A percentile compares a stretch with the other conserved stretches of the same genome.
These are phyloP conservation scores for Pristionchus maxplancki DNA, from an alignment of 2,888 invertebrate genomes.

Conservation along the genomic window DNA sequence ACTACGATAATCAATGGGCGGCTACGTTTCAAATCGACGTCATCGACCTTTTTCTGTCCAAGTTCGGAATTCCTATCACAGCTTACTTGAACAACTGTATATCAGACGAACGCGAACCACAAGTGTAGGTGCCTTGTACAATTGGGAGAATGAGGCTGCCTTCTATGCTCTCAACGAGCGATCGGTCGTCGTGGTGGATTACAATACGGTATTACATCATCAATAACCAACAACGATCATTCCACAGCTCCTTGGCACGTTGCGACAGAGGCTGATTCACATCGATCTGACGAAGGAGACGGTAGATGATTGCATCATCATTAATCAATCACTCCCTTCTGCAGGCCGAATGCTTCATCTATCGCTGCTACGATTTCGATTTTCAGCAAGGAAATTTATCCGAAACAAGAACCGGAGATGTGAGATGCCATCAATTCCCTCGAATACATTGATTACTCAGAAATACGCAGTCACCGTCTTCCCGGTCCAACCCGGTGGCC, in stretches of 20 bases:
- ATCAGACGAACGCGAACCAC: not conserved
- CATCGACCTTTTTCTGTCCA: constrained; percentile 44
- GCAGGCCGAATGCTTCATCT: not conserved
- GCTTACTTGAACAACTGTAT: too few relatives aligned
- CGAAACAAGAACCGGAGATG: not conserved
- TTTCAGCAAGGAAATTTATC: not conserved
- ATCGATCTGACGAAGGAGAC: not conserved
- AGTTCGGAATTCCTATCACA: constrained; percentile 8
- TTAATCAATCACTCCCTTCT: not conserved
- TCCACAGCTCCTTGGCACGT: not conserved
- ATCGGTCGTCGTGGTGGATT: constrained; percentile 2
- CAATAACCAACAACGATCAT: not conserved
- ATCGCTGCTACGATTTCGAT: not conserved
- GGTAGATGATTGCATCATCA: not conserved
- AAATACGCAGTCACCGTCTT: constrained; percentile 1
- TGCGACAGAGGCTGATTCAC: not conserved
- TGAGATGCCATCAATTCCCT: not conserved
- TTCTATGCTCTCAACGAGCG: constrained; percentile 41
- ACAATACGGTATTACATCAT: not conserved
- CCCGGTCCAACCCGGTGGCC: too few relatives aligned
- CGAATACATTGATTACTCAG: not conserved
- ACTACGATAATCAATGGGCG: too few relatives aligned
- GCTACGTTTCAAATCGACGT: not conserved
- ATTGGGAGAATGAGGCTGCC: not conserved
- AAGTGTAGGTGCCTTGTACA: constrained; percentile 18